Base-by-base conservation (phyloP, 2,113 vertebrate species). In the Taurulus bubalis region DNA sequence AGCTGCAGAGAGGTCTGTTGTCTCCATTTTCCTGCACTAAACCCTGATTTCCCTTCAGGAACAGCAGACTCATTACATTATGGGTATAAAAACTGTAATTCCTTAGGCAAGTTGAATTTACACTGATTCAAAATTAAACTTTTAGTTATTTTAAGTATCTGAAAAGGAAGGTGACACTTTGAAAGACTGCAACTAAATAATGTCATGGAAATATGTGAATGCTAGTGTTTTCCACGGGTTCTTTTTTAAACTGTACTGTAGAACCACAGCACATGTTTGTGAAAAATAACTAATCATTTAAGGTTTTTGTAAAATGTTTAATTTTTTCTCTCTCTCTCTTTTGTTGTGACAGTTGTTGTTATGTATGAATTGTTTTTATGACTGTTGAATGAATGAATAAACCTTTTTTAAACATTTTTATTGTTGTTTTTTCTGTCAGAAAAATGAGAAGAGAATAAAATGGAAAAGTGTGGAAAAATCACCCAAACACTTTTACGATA, bases 341-440 rank as follows among this genome's bases (percentile, higher is more conserved):
- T 45, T 56, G 36, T 77, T 11, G 12, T 34, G 42, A 12, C 77
- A 73, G 42, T 24, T 64, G 71, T 80, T 77, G 73, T 66, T 62
- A 76, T 77, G 20, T 72, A 45, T 69, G 72, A 77, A 30, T 51
- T 80, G 70, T 87, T 87, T 75, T 22, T 67, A 77, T 82, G 80
- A 72, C 56, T 76, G 70, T 8, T 40, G 70, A 59, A 56, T 59
- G 63, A 69, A 56, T 73, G 67, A 91, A 89, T 93, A 91, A 91
- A 91, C 59, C 0, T 82, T 90, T 47, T 45, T 90, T 70, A 89
- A 87, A 87, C 42, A 53, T 38, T 15, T 0, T 59, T 75, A 2
- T 79, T 32, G 26, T 8, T 0, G 59, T 75, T 1, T 79, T 32
- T 42, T 70, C 32, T 20, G 10, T 68, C 3, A 0, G 1, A 15